Evolutionary conservation across 2,113 vertebrate species (phyloP), one percentile per base, ranked within the genome.

Genomic region (Andinoacara biseriatus): DNA sequence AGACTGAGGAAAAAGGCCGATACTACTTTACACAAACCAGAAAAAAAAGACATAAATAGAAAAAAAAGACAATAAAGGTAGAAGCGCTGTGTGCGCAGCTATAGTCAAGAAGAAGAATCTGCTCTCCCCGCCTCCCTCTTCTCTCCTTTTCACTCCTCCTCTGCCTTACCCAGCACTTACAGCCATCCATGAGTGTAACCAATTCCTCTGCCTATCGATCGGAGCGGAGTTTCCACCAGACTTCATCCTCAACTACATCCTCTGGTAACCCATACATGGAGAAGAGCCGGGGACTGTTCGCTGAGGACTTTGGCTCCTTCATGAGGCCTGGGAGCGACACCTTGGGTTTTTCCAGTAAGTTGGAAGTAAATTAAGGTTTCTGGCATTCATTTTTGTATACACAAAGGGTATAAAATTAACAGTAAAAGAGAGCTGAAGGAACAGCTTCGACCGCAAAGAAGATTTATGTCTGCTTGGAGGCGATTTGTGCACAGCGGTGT

Each of bases 281-380:
- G 92, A 98, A 97, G 90, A 94, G 95, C 83, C 83, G 95, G 85
- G 96, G 97, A 78, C 92, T 98, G 89, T 97, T 98, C 24, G 88
- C 96, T 0, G 96, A 97, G 77, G 97, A 97, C 72, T 97, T 99
- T 9, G 97, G 97, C 86, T 97, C 96, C 91, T 99, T 99, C 91
- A 95, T 97, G 93, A 91, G 96, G 85, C 96, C 98, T 3, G 96
- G 90, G 5, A 93, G 92, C 0, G 96, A 99, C 80, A 84, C 94
- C 20, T 61, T 97, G 95, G 95, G 95, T 24, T 99, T 97, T 94
- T 93, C 97, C 96, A 97, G 98, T 95, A 90, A 96, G 95, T 95
- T 78, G 13, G 33, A 43, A 67, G 33, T 18, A 38, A 62, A 61
- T 82, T 43, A 1, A 80, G 5, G 35, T 52, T 13, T 82, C 67